Percentiles rank a stretch among this genome's conserved stretches.
phyloP scores from a whole-genome alignment of 2,888 invertebrate genomes.

The Diloba caeruleocephala region DNA sequence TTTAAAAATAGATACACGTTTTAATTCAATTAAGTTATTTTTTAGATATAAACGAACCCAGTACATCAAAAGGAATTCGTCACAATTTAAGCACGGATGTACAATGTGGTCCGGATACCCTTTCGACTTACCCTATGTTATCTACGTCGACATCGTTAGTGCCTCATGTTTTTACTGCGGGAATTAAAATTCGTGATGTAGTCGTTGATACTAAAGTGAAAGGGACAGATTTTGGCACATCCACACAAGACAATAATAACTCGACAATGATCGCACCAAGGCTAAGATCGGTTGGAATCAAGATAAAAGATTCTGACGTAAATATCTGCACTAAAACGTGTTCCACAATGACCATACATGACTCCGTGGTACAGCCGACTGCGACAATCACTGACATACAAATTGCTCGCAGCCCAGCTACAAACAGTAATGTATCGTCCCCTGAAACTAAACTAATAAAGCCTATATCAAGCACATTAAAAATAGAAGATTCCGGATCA shows the following conservation, averaged over 20 bases:
- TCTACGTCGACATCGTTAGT: conserved; percentile 69
- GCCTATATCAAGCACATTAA: conserved; percentile 55
- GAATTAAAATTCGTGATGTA: conserved; percentile 68
- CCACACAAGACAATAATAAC: conserved; percentile 48
- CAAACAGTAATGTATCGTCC: conserved; percentile 16
- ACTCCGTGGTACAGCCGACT: conserved; percentile 2
- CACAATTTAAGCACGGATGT: conserved; percentile 74
- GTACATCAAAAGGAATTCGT: conserved; percentile 84
- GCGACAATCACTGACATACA: conserved; percentile 3
- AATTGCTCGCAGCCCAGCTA: conserved; percentile 8
- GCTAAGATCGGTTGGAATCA: conserved; percentile 63
- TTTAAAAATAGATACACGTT: neutral
- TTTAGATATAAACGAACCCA: conserved; percentile 83
- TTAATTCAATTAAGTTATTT: conserved; percentile 7
- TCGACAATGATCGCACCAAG: conserved; percentile 55
- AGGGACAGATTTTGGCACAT: conserved; percentile 63
- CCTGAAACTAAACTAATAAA: conserved; percentile 58
- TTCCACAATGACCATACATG: conserved; percentile 49
- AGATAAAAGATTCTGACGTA: conserved; percentile 68
- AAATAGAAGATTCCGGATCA: conserved; percentile 59
- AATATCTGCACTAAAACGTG: conserved; percentile 29
- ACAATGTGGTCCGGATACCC: conserved; percentile 80
- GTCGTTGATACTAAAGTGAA: conserved; percentile 46
- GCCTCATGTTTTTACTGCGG: conserved; percentile 61
- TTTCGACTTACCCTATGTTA: conserved; percentile 55